Conservation (phyloP, 2,888 invertebrate genomes). For the Thumatha senex region DNA sequence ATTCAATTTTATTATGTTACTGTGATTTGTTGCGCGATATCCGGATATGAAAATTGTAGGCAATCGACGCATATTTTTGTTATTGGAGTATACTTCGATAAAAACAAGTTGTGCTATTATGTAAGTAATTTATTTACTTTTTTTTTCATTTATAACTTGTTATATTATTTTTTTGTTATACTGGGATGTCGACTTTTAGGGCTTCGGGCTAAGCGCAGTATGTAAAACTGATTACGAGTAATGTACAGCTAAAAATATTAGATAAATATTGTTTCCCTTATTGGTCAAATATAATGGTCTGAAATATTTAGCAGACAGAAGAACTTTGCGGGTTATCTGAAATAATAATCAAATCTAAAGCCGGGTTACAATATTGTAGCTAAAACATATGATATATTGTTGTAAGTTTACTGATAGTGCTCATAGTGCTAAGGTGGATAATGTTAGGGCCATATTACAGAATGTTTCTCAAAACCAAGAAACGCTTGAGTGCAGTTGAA, state of each 20-base stretch:
- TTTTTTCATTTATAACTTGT: background rate
- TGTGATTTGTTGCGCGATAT: conserved; percentile 27
- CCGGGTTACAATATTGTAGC: too few species aligned
- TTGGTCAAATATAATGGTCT: background rate
- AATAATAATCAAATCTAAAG: too few species aligned
- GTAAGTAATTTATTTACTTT: conserved; percentile 1
- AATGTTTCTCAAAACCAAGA: too few species aligned
- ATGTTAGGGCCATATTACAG: too few species aligned
- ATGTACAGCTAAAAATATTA: background rate
- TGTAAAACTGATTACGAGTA: background rate
- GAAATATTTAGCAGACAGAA: background rate
- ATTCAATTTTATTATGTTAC: background rate
- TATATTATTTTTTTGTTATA: background rate
- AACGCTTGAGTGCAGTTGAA: too few species aligned
- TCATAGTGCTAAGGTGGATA: too few species aligned
- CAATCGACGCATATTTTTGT: conserved; percentile 20
- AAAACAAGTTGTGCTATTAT: conserved; percentile 6
- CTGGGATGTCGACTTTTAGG: background rate
- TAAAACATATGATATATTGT: too few species aligned
- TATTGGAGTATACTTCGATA: conserved; percentile 35
- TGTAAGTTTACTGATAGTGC: too few species aligned
- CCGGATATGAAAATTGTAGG: conserved; percentile 49
- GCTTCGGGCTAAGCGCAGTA: background rate
- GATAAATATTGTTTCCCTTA: background rate
- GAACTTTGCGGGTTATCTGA: too few species aligned